Base-by-base conservation (phyloP, 1,140 invertebrate species). In the Thalassaphorura encarpata region DNA sequence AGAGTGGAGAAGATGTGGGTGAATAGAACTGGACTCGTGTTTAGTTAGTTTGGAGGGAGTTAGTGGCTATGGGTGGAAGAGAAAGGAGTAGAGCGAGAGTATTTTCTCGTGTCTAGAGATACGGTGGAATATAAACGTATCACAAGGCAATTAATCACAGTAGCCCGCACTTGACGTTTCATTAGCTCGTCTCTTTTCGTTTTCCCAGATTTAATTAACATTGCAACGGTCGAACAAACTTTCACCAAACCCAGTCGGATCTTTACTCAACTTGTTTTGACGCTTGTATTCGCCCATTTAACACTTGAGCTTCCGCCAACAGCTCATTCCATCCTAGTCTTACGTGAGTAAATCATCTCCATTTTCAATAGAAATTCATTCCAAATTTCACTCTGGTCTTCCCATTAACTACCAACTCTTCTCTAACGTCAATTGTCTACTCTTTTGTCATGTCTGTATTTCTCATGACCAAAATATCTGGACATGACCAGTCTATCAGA, bases 171-270 rank as follows among this genome's bases (percentile, higher is more conserved):
- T 61, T 61, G 63, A 64, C 63, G 63, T 64, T 61, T 63, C 62
- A 63, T 63, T 63, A 63, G 62, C 62, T 63, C 62, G 58, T 60
- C 58, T 63, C 62, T 57, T 63, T 63, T 58, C 56, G 54, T 60
- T 64, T 61, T 52, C 56, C 56, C 59, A 64, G 63, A 64, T 64
- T 64, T 64, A 64, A 64, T 64, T 64, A 64, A 64, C 63, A 63
- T 63, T 63, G 63, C 63, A 61, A 64, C 63, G 63, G 63, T 64
- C 57, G 56, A 64, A 64, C 59, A 64, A 63, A 64, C 63, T 64
- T 64, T 61, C 50, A 46, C 54, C 61, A 58, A 58, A 41, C 52
- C 47, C 56, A 29, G 55, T 48, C 56, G 56, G 52, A 55, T 61
- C 55, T 61, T 57, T 61, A 61, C 52, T 51, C 54, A 61, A 61